Evolutionary conservation across 2,113 vertebrate genomes (phyloP).

Genomic region (Oxygymnocypris stewartii): DNA sequence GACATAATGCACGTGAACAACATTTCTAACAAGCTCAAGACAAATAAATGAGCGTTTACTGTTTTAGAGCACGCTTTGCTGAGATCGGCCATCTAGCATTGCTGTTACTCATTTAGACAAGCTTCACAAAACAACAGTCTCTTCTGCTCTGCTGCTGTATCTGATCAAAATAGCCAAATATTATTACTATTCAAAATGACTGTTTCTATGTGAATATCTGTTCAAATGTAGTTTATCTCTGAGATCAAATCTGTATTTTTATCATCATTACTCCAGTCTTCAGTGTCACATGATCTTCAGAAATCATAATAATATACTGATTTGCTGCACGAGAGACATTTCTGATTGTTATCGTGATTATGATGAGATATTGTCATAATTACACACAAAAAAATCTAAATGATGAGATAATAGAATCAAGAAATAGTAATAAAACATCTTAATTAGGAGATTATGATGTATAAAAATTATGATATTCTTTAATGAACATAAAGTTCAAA

Average conservation of each 20-base stretch:
- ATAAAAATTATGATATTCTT: too few relatives aligned
- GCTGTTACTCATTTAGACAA: not conserved
- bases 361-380: too few relatives aligned
- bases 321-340: not conserved
- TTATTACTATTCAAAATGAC: not conserved
- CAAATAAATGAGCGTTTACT: not conserved
- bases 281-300: conserved; percentile 13
- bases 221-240: not conserved
- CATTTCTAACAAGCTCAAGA: not conserved
- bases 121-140: not conserved
- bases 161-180: not conserved
- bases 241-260: not conserved
- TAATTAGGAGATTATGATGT: too few relatives aligned
- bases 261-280: not conserved
- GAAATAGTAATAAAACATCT: too few relatives aligned
- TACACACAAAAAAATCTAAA: too few relatives aligned
- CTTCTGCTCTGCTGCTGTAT: not conserved
- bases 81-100: not conserved
- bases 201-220: not conserved
- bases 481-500: too few relatives aligned
- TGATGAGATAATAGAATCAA: too few relatives aligned
- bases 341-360: not conserved
- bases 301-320: not conserved
- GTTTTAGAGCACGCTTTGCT: not conserved
- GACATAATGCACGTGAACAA: not conserved